Conservation (phyloP, 1,140 invertebrate genomes). For the Wiebesia pumilae region DNA sequence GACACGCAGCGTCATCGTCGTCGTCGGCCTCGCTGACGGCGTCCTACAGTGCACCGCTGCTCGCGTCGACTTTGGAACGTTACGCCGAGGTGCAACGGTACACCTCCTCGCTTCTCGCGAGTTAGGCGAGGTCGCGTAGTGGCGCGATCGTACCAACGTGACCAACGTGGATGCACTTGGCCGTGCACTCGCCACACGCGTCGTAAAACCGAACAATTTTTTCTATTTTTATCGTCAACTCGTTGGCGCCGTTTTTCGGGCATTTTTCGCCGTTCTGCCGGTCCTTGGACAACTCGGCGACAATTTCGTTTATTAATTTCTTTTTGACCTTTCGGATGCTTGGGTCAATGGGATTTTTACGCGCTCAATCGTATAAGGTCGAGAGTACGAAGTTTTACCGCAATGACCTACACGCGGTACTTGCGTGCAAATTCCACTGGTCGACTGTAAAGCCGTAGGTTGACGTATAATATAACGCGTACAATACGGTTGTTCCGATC, state of each 20-base stretch:
- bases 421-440: too few species aligned
- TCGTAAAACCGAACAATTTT: conserved; percentile 13
- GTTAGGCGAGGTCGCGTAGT: conserved; percentile 27
- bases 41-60: conserved; percentile 10
- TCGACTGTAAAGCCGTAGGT: too few species aligned
- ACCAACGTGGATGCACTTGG: conserved; percentile 14
- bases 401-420: too few species aligned
- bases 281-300: background rate
- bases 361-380: too few species aligned
- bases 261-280: background rate
- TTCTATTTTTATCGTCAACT: conserved; percentile 16
- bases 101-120: conserved; percentile 18
- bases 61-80: background rate
- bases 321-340: too few species aligned
- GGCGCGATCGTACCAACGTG: background rate
- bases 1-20: conserved; percentile 18
- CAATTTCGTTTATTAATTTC: too few species aligned
- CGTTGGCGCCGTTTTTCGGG: background rate
- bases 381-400: too few species aligned
- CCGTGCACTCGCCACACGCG: background rate
- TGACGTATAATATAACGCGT: too few species aligned
- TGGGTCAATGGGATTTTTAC: too few species aligned
- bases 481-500: too few species aligned
- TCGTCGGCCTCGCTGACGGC: background rate
- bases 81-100: conserved; percentile 38